These are phyloP conservation scores for Coenonympha arcania DNA, from an alignment of 2,888 invertebrate species.

Conservation along the genomic window DNA sequence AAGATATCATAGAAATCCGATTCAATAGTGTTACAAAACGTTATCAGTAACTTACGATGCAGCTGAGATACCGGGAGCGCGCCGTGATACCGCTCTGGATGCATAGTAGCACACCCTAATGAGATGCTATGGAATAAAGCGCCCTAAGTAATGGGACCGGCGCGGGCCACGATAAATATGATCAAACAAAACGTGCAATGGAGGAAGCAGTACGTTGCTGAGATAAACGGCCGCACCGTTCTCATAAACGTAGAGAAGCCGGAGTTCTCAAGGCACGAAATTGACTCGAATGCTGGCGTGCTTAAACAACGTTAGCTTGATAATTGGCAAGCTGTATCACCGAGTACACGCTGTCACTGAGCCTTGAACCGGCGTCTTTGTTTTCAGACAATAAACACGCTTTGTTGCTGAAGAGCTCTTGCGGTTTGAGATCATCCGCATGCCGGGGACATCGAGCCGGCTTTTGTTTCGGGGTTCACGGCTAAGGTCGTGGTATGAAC, in stretches of 20 bases:
- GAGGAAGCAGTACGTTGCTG: constrained; percentile 65
- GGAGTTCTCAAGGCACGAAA: constrained; percentile 49
- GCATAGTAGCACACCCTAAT: constrained; percentile 57
- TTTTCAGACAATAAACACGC: not conserved
- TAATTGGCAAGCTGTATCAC: constrained; percentile 60
- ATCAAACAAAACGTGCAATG: constrained; percentile 59
- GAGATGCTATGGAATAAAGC: constrained; percentile 43
- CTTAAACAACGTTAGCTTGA: constrained; percentile 55
- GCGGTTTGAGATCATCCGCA: constrained; percentile 34
- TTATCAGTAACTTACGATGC: constrained; percentile 32
- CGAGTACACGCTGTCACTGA: constrained; percentile 49
- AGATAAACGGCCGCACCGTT: constrained; percentile 52
- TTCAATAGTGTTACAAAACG: constrained; percentile 30
- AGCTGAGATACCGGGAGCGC: constrained; percentile 43
- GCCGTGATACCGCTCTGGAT: constrained; percentile 39
- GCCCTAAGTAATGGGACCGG: constrained; percentile 51
- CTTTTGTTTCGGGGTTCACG: constrained; percentile 47
- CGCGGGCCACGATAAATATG: constrained; percentile 59
- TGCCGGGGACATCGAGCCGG: constrained; percentile 47
- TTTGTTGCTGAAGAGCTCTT: constrained; percentile 35
- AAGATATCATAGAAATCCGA: constrained; percentile 31
- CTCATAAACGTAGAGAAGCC: constrained; percentile 54
- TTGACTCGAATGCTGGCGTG: constrained; percentile 56
- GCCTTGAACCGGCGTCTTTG: constrained; percentile 39
- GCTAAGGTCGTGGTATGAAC: constrained; percentile 1